Percentiles rank a stretch among this genome's conserved stretches.
Conservation (phyloP, 2,113 vertebrate species). For the Choloepus hoffmanni region DNA sequence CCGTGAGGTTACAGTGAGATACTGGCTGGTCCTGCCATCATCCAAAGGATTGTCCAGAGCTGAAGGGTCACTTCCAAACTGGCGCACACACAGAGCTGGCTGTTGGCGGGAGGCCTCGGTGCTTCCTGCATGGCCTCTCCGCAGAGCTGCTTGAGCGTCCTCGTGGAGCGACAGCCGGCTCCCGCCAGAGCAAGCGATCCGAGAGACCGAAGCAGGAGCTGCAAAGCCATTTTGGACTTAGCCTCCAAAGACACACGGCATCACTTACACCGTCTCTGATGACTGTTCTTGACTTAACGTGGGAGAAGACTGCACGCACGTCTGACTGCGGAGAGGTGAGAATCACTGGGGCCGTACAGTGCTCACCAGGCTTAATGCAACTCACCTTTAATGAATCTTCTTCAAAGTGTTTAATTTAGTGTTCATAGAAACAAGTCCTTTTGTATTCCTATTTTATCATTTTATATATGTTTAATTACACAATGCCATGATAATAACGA, state of each 20-base stretch:
- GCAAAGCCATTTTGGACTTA: neutral
- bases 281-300: fast-evolving
- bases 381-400: neutral
- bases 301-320: fast-evolving
- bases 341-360: too few relatives aligned
- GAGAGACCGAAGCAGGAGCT: neutral
- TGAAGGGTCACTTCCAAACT: fast-evolving
- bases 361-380: neutral
- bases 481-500: neutral
- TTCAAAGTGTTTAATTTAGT: neutral
- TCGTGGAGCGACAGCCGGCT: fast-evolving
- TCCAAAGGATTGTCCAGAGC: fast-evolving
- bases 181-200: neutral
- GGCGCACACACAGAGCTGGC: fast-evolving
- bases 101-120: neutral
- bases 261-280: fast-evolving
- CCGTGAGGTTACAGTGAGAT: neutral
- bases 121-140: neutral
- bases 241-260: fast-evolving
- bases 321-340: neutral
- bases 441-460: neutral
- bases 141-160: neutral
- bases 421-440: neutral
- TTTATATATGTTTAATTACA: neutral
- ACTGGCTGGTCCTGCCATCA: neutral